Base-by-base conservation (phyloP, 1,140 invertebrate genomes). In the Scaptomyza hsui region DNA sequence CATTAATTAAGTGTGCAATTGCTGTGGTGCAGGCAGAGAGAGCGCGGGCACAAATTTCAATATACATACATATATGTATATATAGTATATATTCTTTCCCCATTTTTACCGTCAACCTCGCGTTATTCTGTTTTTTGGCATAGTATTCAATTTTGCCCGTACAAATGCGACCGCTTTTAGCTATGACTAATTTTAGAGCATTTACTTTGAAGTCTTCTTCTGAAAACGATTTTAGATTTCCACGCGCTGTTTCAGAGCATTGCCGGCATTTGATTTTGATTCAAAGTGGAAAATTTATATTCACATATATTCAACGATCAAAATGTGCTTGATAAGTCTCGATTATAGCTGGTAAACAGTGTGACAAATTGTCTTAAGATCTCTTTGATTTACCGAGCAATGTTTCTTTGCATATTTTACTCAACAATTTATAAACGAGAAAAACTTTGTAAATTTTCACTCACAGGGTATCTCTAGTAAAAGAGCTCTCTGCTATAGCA, bases 1-100 rank as follows among this genome's bases (percentile, higher is more conserved):
- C 82, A 88, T 86, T 86, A 86, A 86, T 86, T 86, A 86, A 86
- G 82, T 88, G 82, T 82, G 82, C 82, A 86, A 88, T 86, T 82
- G 71, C 78, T 67, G 52, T 35, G 51, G 24, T 32, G 37, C 56
- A 18, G 26, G 49, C 13, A 4, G 26, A 15, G 29, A 13, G 24
- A 12, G 13, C n/a, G 45, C 56, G 47, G 12, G 24, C 32, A 35
- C 24, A 70, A 47, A 60, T 68, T 64, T 49, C 19, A 61, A 63
- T 32, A 70, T 9, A 29, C 7, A 29, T 29, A 29, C 26, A 29
- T 9, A 29, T 9, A 24, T 4, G 5, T 24, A 5, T n/a, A n/a
- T n/a, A n/a, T n/a, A n/a, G n/a, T n/a, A n/a, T n/a, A 5, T 24
- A 24, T 29, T 9, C 9, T 71, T 51, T 56, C 21, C 76, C 57